A percentile compares a stretch with the other conserved stretches of the same genome.
Evolutionary conservation across 1,140 invertebrate genomes (phyloP).

Genomic region (Olivierus martensii): DNA sequence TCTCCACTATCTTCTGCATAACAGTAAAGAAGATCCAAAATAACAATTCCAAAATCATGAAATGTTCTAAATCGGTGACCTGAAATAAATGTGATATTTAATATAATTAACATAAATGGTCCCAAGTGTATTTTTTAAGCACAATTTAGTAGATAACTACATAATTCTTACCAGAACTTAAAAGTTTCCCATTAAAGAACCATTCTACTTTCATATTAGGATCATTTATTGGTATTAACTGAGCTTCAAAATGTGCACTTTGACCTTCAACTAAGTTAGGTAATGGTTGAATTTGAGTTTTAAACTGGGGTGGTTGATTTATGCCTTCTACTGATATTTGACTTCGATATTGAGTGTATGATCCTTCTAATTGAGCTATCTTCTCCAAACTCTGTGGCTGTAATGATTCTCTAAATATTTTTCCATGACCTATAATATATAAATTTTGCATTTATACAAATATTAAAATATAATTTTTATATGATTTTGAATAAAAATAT

Average conservation of each 20-base stretch:
- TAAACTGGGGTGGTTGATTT: conserved; percentile 62
- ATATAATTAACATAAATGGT: too few relatives aligned
- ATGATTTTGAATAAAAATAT: not conserved
- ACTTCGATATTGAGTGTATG: conserved; percentile 32
- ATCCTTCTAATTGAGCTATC: conserved; percentile 69
- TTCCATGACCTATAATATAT: conserved; percentile 40
- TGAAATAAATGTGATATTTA: conserved; percentile 35
- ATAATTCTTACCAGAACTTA: conserved; percentile 40
- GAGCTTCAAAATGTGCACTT: conserved; percentile 83
- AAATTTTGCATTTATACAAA: conserved; percentile 16
- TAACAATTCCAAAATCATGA: conserved; percentile 93
- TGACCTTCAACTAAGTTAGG: conserved; percentile 77
- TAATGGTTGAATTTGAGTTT: conserved; percentile 68
- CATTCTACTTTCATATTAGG: conserved; percentile 87
- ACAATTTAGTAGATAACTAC: too few relatives aligned
- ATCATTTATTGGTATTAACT: conserved; percentile 77
- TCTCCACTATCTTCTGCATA: conserved; percentile 92
- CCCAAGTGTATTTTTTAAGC: too few relatives aligned
- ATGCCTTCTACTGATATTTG: conserved; percentile 43
- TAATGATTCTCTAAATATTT: conserved; percentile 81
- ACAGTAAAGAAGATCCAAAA: conserved; percentile 89
- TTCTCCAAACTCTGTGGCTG: conserved; percentile 85
- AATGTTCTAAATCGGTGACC: conserved; percentile 90
- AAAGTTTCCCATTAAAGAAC: conserved; percentile 83
- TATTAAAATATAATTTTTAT: conserved; percentile 7